These are phyloP conservation scores for Amphipoea lucens DNA, from an alignment of 2,888 invertebrate species.

Conservation along the genomic window DNA sequence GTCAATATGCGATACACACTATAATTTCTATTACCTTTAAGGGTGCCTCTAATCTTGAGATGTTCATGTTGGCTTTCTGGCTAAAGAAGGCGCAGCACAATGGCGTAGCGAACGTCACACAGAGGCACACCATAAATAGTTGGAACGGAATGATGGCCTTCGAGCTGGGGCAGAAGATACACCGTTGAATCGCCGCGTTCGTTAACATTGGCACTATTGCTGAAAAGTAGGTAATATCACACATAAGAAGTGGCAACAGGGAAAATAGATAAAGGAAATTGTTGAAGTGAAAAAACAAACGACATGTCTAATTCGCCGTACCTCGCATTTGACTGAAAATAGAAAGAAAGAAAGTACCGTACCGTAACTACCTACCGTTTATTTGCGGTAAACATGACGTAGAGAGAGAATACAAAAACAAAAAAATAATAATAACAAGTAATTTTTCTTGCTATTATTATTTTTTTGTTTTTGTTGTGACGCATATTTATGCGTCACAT, in stretches of 20 bases:
- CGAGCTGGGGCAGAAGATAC: constrained; percentile 7
- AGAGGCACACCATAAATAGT: constrained; percentile 4
- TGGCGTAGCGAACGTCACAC: constrained; percentile 21
- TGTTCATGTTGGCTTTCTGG: neutral
- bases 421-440: neutral
- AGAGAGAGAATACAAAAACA: neutral
- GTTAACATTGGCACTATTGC: constrained; percentile 8
- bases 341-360: neutral
- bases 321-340: neutral
- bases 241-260: neutral
- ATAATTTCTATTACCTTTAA: constrained; percentile 13
- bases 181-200: constrained; percentile 1
- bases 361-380: neutral
- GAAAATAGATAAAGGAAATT: neutral
- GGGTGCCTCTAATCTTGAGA: constrained; percentile 9
- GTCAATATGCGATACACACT: neutral
- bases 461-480: too few relatives aligned
- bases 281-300: neutral
- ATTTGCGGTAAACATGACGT: neutral
- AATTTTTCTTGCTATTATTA: too few relatives aligned
- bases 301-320: neutral
- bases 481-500: too few relatives aligned
- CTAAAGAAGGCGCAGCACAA: constrained; percentile 19
- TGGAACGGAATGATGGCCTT: constrained; percentile 2
- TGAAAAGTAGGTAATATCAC: constrained; percentile 1